Percentiles rank a stretch among this genome's conserved stretches.
Evolutionary conservation across 2,888 invertebrate species (phyloP).

Genomic region (Eumacrocentrus americanus): DNA sequence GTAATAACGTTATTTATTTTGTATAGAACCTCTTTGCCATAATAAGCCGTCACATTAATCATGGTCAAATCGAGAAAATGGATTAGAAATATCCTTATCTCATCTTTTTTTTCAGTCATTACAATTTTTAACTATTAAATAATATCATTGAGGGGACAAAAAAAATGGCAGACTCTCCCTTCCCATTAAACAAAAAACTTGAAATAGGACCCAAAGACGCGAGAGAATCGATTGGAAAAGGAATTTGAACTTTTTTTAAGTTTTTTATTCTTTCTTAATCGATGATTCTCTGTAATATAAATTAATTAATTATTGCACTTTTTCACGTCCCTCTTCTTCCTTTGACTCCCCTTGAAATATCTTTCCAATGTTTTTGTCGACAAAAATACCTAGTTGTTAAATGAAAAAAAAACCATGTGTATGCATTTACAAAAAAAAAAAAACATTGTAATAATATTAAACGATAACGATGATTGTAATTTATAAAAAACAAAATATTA

Average conservation of each 20-base stretch:
- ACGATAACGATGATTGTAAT: conserved; percentile 52
- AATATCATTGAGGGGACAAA: neutral
- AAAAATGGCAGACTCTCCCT: neutral
- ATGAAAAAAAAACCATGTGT: conserved; percentile 48
- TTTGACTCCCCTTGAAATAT: too few relatives aligned
- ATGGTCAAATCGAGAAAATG: conserved; percentile 25
- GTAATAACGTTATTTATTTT: conserved; percentile 51
- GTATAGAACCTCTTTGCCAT: conserved; percentile 48
- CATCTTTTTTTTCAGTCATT: neutral
- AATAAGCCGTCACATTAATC: conserved; percentile 29
- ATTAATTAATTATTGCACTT: too few relatives aligned
- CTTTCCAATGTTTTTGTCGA: conserved; percentile 27
- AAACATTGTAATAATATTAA: conserved; percentile 46
- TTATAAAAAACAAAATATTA: conserved; percentile 48
- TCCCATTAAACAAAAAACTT: conserved; percentile 24
- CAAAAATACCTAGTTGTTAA: conserved; percentile 22
- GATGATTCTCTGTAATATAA: too few relatives aligned
- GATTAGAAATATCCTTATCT: conserved; percentile 17
- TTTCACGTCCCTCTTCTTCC: too few relatives aligned
- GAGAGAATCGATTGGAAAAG: conserved; percentile 20
- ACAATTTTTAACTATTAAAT: neutral
- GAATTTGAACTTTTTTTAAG: conserved; percentile 12
- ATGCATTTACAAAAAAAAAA: conserved; percentile 50
- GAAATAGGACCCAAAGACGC: conserved; percentile 25
- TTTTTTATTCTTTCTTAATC: neutral